phyloP scores from a whole-genome alignment of 2,797 vertebrate species.

The Lerista edwardsae region DNA sequence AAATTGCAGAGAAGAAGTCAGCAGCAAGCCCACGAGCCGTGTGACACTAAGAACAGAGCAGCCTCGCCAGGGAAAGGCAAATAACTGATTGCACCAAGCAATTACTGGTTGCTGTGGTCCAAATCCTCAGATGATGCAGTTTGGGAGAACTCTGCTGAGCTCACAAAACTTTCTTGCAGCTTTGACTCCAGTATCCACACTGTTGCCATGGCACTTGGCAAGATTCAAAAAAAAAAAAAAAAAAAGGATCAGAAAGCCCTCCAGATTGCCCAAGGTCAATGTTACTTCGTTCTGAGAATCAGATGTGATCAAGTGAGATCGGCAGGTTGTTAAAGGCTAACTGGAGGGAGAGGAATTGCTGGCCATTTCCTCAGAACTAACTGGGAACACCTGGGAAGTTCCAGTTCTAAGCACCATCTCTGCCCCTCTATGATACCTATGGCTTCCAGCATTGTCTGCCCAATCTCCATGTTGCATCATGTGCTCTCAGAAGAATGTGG shows the following conservation, averaged over 20 bases:
- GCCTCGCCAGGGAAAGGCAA: background rate
- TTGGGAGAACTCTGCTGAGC: background rate
- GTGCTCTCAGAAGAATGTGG: too few relatives aligned
- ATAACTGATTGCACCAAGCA: slow-evolving; percentile 18
- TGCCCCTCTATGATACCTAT: too few relatives aligned
- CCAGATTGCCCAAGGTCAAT: background rate
- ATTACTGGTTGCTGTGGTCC: slow-evolving; percentile 4
- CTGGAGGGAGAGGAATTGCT: background rate
- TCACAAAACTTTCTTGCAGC: background rate
- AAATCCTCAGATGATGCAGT: background rate
- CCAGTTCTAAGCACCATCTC: background rate
- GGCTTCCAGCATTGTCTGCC: too few relatives aligned
- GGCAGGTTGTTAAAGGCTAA: background rate
- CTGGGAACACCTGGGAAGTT: background rate
- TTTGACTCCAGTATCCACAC: background rate
- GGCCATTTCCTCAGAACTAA: background rate
- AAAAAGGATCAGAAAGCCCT: background rate
- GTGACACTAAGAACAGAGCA: background rate
- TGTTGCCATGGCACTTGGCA: background rate
- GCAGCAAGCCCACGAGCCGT: slow-evolving; percentile 5
- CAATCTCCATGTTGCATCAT: background rate
- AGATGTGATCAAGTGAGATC: background rate
- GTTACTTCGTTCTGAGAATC: background rate
- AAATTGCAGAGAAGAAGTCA: slow-evolving; percentile 13
- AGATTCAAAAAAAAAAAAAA: background rate